Percentiles rank a stretch among this genome's conserved stretches.
phyloP scores from a whole-genome alignment of 2,888 invertebrate genomes.

The Drosophila barbarae region DNA sequence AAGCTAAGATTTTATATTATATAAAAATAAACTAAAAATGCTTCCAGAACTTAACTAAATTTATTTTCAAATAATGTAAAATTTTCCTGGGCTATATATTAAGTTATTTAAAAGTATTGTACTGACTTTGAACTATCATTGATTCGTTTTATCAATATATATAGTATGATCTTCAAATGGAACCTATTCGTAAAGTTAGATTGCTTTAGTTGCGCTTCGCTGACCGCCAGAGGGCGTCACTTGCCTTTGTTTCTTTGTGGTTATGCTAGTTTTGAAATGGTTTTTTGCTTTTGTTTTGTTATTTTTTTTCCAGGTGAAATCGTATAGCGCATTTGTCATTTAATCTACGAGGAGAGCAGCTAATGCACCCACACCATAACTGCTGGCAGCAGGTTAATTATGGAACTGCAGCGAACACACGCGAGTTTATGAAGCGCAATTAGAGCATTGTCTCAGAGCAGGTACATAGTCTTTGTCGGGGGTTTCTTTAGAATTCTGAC shows the following conservation, averaged over 20 bases:
- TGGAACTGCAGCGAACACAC: conserved; percentile 31
- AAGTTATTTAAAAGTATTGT: not conserved
- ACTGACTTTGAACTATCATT: not conserved
- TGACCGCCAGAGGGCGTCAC: conserved; percentile 28
- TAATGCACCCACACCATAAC: conserved; percentile 14
- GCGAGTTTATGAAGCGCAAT: conserved; percentile 18
- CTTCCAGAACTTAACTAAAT: not conserved
- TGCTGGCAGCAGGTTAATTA: conserved; percentile 37
- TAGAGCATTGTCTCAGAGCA: conserved; percentile 12
- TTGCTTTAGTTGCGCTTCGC: conserved; percentile 24
- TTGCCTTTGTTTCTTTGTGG: conserved; percentile 23
- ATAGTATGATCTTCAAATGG: conserved; percentile 1
- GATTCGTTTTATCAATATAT: not conserved
- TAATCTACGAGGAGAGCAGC: conserved; percentile 28
- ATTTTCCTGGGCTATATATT: not conserved
- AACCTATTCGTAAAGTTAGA: not conserved
- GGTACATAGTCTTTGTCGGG: not conserved
- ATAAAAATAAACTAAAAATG: not conserved
- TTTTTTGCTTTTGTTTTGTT: conserved; percentile 16
- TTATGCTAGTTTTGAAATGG: conserved; percentile 39
- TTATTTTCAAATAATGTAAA: not conserved
- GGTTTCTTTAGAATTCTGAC: not conserved
- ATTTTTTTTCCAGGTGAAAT: conserved; percentile 37
- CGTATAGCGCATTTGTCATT: conserved; percentile 43
- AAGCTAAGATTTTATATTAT: not conserved